Conservation (phyloP, 2,797 vertebrate species). For the Leucoraja ocellata region DNA sequence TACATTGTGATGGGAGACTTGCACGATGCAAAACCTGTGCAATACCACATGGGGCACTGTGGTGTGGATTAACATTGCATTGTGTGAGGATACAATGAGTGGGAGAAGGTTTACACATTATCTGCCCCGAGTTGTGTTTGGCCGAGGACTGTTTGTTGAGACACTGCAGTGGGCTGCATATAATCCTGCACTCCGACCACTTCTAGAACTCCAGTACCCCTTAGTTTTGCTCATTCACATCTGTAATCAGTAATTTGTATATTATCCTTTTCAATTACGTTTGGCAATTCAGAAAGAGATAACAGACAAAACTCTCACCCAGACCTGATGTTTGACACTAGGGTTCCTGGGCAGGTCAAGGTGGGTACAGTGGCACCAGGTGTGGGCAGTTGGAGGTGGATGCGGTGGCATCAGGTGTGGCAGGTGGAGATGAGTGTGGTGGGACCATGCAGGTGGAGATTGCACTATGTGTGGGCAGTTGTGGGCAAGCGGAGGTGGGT, state of each 20-base stretch:
- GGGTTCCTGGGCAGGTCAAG: neutral
- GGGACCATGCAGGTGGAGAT: no score
- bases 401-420: no score
- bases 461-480: no score
- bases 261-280: neutral
- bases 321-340: neutral
- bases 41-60: neutral
- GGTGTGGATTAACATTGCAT: no score
- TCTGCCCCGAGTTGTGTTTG: neutral
- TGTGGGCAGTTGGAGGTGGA: no score
- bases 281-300: neutral
- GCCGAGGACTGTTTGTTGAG: no score
- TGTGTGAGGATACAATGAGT: neutral
- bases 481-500: no score
- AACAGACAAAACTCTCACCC: neutral
- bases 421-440: no score
- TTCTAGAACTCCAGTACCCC: neutral
- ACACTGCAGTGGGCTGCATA: no score
- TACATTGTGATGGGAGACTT: neutral
- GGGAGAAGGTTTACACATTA: neutral
- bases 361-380: no score
- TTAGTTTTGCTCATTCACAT: neutral
- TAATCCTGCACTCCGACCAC: no score
- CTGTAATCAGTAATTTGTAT: neutral
- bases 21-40: neutral